A percentile compares a stretch with the other conserved stretches of the same genome.
phyloP scores from a whole-genome alignment of 2,888 invertebrate species.

The Eumerus sabulonum region DNA sequence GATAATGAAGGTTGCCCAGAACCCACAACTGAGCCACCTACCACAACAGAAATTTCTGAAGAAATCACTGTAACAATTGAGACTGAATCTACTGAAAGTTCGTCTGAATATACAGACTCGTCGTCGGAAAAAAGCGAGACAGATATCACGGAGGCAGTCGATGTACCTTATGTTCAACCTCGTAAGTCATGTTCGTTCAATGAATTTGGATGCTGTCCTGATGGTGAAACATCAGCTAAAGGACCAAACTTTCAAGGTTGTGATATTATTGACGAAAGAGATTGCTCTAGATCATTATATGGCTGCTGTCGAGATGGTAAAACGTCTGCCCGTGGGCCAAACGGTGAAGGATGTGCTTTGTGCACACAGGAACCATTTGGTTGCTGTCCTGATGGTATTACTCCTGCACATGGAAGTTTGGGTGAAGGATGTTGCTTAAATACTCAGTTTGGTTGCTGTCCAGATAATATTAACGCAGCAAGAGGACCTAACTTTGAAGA shows the following conservation, averaged over 20 bases:
- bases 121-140: slow-evolving; percentile 1
- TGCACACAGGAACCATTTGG: slow-evolving; percentile 87
- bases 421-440: slow-evolving; percentile 90
- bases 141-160: slow-evolving; percentile 72
- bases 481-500: slow-evolving; percentile 88
- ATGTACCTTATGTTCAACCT: slow-evolving; percentile 76
- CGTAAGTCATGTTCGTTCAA: slow-evolving; percentile 78
- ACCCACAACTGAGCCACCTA: slow-evolving; percentile 80
- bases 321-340: slow-evolving; percentile 84
- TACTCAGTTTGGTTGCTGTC: slow-evolving; percentile 91
- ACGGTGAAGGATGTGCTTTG: slow-evolving; percentile 86
- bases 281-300: slow-evolving; percentile 81
- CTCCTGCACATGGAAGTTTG: slow-evolving; percentile 91
- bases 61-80: slow-evolving; percentile 67
- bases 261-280: slow-evolving; percentile 72
- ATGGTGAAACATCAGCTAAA: slow-evolving; percentile 83
- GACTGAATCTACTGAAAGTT: slow-evolving; percentile 19
- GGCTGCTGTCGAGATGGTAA: slow-evolving; percentile 89
- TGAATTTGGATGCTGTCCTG: slow-evolving; percentile 85
- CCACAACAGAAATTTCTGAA: slow-evolving; percentile 71
- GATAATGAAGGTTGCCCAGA: slow-evolving; percentile 88
- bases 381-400: slow-evolving; percentile 91
- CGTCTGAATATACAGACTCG: slow-evolving; percentile 29
- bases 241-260: slow-evolving; percentile 80
- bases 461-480: slow-evolving; percentile 90